Evolutionary conservation across 1,140 invertebrate species (phyloP), one percentile per base, ranked within the genome.

Genomic region (Pseudomyrmex sp.): DNA sequence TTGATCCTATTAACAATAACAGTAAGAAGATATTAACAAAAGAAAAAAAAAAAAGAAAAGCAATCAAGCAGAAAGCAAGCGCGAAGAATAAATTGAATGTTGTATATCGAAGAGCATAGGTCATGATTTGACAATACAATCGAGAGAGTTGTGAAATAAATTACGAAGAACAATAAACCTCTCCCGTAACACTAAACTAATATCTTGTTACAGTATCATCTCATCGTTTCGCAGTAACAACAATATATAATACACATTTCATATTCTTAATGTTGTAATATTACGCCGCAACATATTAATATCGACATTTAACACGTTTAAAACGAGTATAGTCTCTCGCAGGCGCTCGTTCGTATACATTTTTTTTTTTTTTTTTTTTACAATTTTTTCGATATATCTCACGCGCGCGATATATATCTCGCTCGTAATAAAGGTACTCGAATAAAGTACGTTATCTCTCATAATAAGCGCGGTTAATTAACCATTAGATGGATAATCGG

Each of bases 361-460:
- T 18, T 18, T 18, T 18, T 18, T 18, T 18, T 18, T 18, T 18
- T 18, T 48, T 80, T 61, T 80, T 77, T 13, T 80, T 18, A 15
- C 20, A 48, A 35, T 35, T 46, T 76, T 23, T 26, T 26, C 26
- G 48, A 54, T 77, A 44, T 35, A 54, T 12, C 50, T 68, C 50
- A 35, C 35, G 35, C 35, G 35, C 35, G 13, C 9, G 75, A 72
- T 70, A 44, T 48, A 10, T 80, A 70, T 61, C 35, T 63, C 20
- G 46, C 44, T 80, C 5, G 35, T 35, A 70, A 80, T 80, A 80
- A 80, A 80, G 76, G 72, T 59, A 80, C 54, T 50, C 69, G 35
- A 72, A 72, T 80, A 72, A 72, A 80, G 20, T 80, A 80, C 54
- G 66, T 59, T 70, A 80, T 70, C 65, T 72, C 76, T 72, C 76